A percentile compares a stretch with the other conserved stretches of the same genome.
Evolutionary conservation across 2,797 vertebrate species (phyloP).

Genomic region (Cryptoprocta ferox): DNA sequence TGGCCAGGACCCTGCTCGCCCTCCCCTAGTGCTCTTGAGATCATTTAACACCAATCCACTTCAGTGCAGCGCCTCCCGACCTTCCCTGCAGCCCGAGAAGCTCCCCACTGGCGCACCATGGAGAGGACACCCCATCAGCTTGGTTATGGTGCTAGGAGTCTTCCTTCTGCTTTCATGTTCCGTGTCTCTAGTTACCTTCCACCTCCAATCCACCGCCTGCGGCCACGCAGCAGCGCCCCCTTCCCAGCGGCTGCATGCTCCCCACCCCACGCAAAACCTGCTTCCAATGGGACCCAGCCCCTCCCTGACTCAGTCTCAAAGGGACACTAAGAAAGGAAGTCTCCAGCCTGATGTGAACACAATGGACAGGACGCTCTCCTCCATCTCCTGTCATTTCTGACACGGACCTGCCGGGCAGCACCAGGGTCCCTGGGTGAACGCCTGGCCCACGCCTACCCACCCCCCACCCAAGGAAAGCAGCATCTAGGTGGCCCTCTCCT

Average conservation of each 20-base stretch:
- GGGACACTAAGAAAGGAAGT: neutral
- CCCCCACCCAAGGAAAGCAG: neutral
- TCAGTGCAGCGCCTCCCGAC: constrained; percentile 25
- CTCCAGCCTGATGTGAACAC: neutral
- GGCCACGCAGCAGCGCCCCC: too few species aligned
- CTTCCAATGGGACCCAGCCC: neutral
- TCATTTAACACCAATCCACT: constrained; percentile 61
- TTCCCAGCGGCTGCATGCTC: fast-evolving
- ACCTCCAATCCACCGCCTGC: too few species aligned
- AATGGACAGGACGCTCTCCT: neutral
- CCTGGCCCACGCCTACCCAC: neutral
- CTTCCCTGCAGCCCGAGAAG: constrained; percentile 50
- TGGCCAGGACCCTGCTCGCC: constrained; percentile 69
- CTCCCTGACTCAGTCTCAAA: neutral
- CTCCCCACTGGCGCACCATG: constrained; percentile 12
- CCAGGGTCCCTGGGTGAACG: neutral
- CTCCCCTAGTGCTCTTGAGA: constrained; percentile 33
- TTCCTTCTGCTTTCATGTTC: neutral
- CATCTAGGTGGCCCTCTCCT: neutral
- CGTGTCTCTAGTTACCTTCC: neutral
- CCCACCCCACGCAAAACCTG: fast-evolving
- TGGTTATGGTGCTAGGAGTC: neutral
- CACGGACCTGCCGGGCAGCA: neutral
- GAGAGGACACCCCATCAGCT: neutral
- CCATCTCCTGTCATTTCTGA: neutral